These are phyloP conservation scores for Tinea pellionella DNA, from an alignment of 2,888 invertebrate genomes.

Conservation along the genomic window DNA sequence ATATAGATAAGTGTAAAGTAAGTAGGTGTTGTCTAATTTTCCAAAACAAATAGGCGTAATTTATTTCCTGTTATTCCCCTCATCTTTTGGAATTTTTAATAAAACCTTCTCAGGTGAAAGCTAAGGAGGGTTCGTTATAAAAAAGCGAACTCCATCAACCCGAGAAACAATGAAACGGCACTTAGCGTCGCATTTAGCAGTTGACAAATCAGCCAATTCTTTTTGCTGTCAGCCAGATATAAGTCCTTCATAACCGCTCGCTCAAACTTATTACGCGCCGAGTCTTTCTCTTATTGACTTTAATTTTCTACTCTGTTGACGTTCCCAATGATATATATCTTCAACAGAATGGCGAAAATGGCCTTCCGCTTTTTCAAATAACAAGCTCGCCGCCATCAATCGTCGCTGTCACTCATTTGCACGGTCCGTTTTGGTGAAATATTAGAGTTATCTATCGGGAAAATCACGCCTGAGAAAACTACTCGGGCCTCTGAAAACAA, in stretches of 20 bases:
- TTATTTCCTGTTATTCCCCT: neutral
- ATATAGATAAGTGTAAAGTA: too few species aligned
- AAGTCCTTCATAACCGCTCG: constrained; percentile 38
- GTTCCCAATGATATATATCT: constrained; percentile 63
- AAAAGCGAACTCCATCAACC: constrained; percentile 11
- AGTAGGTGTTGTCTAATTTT: neutral
- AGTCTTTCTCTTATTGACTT: constrained; percentile 56
- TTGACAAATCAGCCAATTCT: constrained; percentile 63
- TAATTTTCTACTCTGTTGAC: constrained; percentile 67
- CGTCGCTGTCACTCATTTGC: constrained; percentile 59
- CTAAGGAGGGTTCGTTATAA: constrained; percentile 9
- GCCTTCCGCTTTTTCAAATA: constrained; percentile 66
- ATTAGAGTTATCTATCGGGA: constrained; percentile 57
- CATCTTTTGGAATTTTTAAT: neutral
- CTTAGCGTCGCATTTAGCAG: constrained; percentile 41
- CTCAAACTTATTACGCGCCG: constrained; percentile 41
- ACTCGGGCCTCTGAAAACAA: constrained; percentile 48
- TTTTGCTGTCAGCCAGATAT: constrained; percentile 35
- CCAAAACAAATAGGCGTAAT: neutral
- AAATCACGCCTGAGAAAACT: constrained; percentile 58
- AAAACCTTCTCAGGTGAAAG: constrained; percentile 1
- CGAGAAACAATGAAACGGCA: constrained; percentile 46
- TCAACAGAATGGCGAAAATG: constrained; percentile 50
- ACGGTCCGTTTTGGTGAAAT: constrained; percentile 51
- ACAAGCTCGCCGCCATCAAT: constrained; percentile 60